Conservation (phyloP, 2,888 invertebrate genomes). For the Melieria crassipennis region DNA sequence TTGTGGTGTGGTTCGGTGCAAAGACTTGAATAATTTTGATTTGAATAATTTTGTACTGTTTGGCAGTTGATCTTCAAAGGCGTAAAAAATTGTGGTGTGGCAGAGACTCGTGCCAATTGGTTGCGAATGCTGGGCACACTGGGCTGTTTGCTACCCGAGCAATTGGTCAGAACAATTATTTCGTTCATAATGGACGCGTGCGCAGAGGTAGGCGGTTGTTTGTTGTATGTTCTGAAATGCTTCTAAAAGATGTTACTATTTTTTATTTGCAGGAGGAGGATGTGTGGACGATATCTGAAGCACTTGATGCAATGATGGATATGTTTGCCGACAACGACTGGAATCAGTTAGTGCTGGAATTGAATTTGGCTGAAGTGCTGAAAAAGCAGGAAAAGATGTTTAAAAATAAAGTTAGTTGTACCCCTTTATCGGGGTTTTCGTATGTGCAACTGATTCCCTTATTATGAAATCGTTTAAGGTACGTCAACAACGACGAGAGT, state of each 20-base stretch:
- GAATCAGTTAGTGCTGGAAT: constrained; percentile 72
- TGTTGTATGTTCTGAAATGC: background rate
- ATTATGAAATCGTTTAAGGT: constrained; percentile 67
- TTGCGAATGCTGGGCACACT: constrained; percentile 71
- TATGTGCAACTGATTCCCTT: background rate
- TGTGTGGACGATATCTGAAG: constrained; percentile 79
- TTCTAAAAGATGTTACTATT: background rate
- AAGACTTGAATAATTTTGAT: background rate
- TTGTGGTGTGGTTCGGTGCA: no score
- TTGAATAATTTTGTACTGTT: background rate
- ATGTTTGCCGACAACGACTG: constrained; percentile 82
- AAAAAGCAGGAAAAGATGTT: constrained; percentile 70
- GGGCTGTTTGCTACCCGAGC: constrained; percentile 66
- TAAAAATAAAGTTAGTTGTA: constrained; percentile 71
- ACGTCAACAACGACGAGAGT: constrained; percentile 72
- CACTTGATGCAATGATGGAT: constrained; percentile 79
- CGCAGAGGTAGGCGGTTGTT: constrained; percentile 44
- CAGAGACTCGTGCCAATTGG: constrained; percentile 71
- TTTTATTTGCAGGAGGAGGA: constrained; percentile 69
- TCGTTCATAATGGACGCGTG: constrained; percentile 72
- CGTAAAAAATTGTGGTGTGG: constrained; percentile 68
- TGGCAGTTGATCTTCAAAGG: constrained; percentile 68
- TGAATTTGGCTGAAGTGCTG: constrained; percentile 73
- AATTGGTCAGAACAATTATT: constrained; percentile 65
- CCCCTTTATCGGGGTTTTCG: background rate